Evolutionary conservation across 2,888 invertebrate species (phyloP), one percentile per base, ranked within the genome.

Genomic region (Clanis bilineata): DNA sequence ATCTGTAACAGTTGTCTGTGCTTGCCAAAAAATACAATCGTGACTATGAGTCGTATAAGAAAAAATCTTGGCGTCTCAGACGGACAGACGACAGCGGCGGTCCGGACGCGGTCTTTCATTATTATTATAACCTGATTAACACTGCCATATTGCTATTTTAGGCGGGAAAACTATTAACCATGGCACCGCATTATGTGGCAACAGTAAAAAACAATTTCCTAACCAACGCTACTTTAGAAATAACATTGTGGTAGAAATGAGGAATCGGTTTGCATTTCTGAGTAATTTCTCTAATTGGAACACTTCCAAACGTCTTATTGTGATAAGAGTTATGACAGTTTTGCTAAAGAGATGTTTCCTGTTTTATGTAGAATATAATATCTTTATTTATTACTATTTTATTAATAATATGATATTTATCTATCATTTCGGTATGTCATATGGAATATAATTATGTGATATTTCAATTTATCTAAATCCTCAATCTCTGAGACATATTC

Each of bases 131-230:
- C 57, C 39, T 43, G 25, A n/a, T 57, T 57, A 25, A 43, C 9
- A n/a, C 12, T 43, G 28, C 57, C 28, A 25, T 21, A 43, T 57
- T 57, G 43, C 28, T 57, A 57, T 57, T 57, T 57, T 57, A 43
- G 57, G 57, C 43, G 51, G 18, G 51, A 18, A 51, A 51, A 51
- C 32, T 15, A 32, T 51, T 10, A 41, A 41, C 3, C 32, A 10
- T 28, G 15, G 28, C 18, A 51, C 51, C 51, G 51, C 51, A 51
- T 51, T 44, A 12, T 51, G 51, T 18, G 18, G 32, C 32, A 51
- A 32, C 51, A 51, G 28, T 32, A 47, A 32, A 28, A 51, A 21
- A 15, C 6, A 32, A 32, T 51, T 51, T 51, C 51, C 51, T 28
- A 18, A 10, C 3, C 3, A 51, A 32, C 21, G 51, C 9, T 51